Evolutionary conservation across 2,888 invertebrate genomes (phyloP), one percentile per base, ranked within the genome.

Genomic region (Tipula helvola): DNA sequence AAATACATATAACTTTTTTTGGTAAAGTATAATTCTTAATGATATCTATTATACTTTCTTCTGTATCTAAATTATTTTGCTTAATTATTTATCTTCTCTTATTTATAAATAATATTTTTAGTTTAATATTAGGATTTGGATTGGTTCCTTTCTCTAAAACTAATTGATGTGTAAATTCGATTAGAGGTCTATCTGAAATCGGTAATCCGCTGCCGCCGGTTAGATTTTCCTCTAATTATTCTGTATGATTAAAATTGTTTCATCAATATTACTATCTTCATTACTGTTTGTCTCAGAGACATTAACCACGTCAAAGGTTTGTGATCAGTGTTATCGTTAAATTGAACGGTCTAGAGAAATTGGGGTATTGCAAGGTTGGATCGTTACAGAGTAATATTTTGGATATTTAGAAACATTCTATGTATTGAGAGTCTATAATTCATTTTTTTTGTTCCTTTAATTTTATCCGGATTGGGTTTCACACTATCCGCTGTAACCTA

Each of bases 181-280:
- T 89, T 28, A 89, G 18, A 36, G 89, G 88, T 87, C 88, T 87
- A 87, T 88, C 88, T 5, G 88, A 88, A 13, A 89, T 89, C n/a
- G 86, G 87, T 2, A 89, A 88, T 5, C 87, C 88, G 8, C 88
- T 28, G 84, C 87, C 88, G 8, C 88, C 2, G 84, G 88, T 85
- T 1, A 87, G 36, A 36, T 88, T 87, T 87, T 88, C 88, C 0
- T 87, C 18, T 4, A 87, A 86, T 5, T 88, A 88, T 44, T 88
- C 87, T 39, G n/a, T n/a, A 88, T 87, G 8, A 87, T 87, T 44
- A 87, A 86, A 12, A 18, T 18, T 83, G 8, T 18, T 83, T 83
- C 18, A 36, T 83, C 83, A 47, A 8, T 12, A 44, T 44, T 44
- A 44, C 7, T 47, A 47, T 47, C 12, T 10, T 47, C 3, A 47